Conservation (phyloP, 1,140 invertebrate species). For the Saccostrea cuccullata region DNA sequence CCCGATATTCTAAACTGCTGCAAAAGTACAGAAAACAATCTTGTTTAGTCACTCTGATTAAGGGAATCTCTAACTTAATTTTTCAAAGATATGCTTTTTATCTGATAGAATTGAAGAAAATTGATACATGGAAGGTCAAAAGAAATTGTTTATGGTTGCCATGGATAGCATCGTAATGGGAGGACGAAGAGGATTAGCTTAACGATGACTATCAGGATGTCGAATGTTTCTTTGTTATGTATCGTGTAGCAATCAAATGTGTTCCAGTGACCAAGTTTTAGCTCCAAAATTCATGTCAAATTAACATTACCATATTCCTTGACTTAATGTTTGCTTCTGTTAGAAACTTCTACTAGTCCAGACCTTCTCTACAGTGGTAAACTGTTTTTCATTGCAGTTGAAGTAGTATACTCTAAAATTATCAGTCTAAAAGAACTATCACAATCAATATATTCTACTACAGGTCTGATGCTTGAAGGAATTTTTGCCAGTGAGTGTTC, state of each 20-base stretch:
- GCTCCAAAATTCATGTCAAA: not conserved
- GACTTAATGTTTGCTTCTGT: no score
- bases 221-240: not conserved
- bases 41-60: constrained; percentile 27
- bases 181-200: not conserved
- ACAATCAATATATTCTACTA: no score
- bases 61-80: not conserved
- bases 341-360: no score
- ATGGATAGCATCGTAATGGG: not conserved
- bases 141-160: not conserved
- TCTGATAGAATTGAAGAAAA: constrained; percentile 12
- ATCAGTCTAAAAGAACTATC: no score
- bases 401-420: no score
- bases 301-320: no score
- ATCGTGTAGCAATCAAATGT: constrained; percentile 18
- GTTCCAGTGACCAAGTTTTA: not conserved
- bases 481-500: no score
- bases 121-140: not conserved
- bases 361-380: no score
- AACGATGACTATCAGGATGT: not conserved
- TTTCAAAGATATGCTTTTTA: constrained; percentile 11
- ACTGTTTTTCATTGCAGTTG: no score
- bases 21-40: not conserved
- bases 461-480: no score
- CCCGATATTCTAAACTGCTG: not conserved